Conservation (phyloP, 1,140 invertebrate genomes). For the Asbolus verrucosus region DNA sequence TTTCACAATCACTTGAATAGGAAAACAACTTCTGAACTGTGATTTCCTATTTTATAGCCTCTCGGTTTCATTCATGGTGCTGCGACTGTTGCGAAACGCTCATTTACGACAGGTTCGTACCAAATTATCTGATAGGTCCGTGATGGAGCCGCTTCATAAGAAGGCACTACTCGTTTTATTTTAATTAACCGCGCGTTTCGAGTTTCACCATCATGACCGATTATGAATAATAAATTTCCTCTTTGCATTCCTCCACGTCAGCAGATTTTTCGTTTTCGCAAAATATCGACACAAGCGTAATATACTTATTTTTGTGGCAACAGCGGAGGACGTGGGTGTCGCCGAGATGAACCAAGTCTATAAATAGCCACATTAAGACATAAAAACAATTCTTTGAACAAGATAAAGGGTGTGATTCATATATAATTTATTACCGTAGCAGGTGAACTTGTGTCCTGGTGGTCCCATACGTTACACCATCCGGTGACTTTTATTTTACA, state of each 20-base stretch:
- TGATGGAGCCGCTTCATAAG: constrained; percentile 20
- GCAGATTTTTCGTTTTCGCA: background rate
- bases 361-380: constrained; percentile 48
- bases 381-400: constrained; percentile 48
- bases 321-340: constrained; percentile 18
- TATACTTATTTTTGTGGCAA: constrained; percentile 4
- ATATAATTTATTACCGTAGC: constrained; percentile 46
- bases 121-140: constrained; percentile 22
- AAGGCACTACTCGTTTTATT: background rate
- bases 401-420: constrained; percentile 48
- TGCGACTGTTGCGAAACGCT: constrained; percentile 18
- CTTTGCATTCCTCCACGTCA: background rate
- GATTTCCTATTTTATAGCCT: constrained; percentile 44
- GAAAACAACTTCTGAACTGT: constrained; percentile 45
- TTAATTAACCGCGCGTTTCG: constrained; percentile 3
- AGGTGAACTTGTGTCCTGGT: constrained; percentile 44
- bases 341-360: constrained; percentile 18
- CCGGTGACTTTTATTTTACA: constrained; percentile 43
- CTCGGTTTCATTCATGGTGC: constrained; percentile 38
- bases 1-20: constrained; percentile 47
- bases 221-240: background rate
- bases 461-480: constrained; percentile 46
- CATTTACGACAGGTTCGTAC: constrained; percentile 39
- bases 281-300: background rate
- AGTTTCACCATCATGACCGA: constrained; percentile 2